Evolutionary conservation across 2,888 invertebrate species (phyloP).

Genomic region (Thumatha senex): DNA sequence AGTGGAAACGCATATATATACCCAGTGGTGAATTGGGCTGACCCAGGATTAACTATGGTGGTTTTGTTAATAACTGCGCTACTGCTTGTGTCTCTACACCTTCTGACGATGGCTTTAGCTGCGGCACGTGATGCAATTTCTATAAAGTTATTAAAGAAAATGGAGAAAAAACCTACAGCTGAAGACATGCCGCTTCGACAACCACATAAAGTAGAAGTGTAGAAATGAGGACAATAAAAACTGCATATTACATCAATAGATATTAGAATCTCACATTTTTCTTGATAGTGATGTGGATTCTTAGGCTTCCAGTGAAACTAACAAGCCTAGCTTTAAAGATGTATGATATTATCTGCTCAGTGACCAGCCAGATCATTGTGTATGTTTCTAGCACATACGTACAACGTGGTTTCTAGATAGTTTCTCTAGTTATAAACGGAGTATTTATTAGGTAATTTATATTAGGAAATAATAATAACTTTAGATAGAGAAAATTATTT

Average conservation of each 20-base stretch:
- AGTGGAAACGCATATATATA: conserved; percentile 88
- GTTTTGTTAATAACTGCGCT: conserved; percentile 85
- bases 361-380: too few relatives aligned
- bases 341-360: neutral
- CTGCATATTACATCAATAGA: neutral
- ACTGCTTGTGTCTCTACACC: conserved; percentile 85
- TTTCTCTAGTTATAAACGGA: too few relatives aligned
- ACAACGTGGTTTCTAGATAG: too few relatives aligned
- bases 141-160: conserved; percentile 41
- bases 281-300: conserved; percentile 1
- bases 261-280: neutral
- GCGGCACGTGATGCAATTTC: conserved; percentile 68
- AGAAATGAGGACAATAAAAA: conserved; percentile 1
- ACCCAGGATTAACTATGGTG: conserved; percentile 83
- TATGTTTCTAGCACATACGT: neutral
- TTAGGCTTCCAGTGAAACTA: neutral
- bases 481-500: too few relatives aligned
- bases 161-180: conserved; percentile 39
- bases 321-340: neutral
- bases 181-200: conserved; percentile 57
- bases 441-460: too few relatives aligned
- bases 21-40: conserved; percentile 89
- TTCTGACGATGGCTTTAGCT: conserved; percentile 81
- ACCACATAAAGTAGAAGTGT: conserved; percentile 20
- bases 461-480: too few relatives aligned